These are phyloP conservation scores for Dorcus parallelipipedus DNA, from an alignment of 2,888 invertebrate genomes.

Conservation along the genomic window DNA sequence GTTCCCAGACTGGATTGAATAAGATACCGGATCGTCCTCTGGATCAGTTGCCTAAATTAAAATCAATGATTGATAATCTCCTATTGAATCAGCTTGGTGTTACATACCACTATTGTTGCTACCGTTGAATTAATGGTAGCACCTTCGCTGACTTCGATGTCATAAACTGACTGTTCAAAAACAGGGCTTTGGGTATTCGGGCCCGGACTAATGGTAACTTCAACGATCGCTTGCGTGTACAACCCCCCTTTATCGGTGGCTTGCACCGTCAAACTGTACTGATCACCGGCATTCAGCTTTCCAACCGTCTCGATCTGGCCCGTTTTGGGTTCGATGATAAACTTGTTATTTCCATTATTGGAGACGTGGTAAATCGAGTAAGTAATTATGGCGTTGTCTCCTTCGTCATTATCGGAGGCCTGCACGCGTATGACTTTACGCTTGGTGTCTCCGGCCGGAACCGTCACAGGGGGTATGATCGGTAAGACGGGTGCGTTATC, in stretches of 20 bases:
- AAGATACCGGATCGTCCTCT: constrained; percentile 81
- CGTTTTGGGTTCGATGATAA: constrained; percentile 74
- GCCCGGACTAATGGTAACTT: constrained; percentile 79
- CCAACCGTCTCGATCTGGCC: constrained; percentile 76
- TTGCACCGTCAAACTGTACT: constrained; percentile 83
- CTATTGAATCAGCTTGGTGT: neutral
- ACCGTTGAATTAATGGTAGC: constrained; percentile 85
- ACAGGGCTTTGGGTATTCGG: constrained; percentile 78
- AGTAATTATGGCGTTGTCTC: constrained; percentile 75
- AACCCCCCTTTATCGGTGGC: constrained; percentile 78
- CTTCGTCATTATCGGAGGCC: constrained; percentile 83
- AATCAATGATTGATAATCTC: constrained; percentile 1
- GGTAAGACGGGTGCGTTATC: constrained; percentile 83
- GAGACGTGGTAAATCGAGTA: constrained; percentile 89
- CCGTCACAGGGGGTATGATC: constrained; percentile 74
- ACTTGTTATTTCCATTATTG: constrained; percentile 84
- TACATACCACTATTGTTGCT: constrained; percentile 66
- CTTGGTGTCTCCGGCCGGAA: constrained; percentile 63
- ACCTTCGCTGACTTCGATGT: constrained; percentile 85
- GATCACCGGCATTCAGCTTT: constrained; percentile 79
- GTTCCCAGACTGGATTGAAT: constrained; percentile 84
- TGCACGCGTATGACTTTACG: constrained; percentile 51
- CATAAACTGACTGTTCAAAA: constrained; percentile 78
- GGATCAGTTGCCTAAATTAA: constrained; percentile 74
- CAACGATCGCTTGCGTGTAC: constrained; percentile 81